Base-by-base conservation (phyloP, 2,113 vertebrate species). In the Calypte anna region DNA sequence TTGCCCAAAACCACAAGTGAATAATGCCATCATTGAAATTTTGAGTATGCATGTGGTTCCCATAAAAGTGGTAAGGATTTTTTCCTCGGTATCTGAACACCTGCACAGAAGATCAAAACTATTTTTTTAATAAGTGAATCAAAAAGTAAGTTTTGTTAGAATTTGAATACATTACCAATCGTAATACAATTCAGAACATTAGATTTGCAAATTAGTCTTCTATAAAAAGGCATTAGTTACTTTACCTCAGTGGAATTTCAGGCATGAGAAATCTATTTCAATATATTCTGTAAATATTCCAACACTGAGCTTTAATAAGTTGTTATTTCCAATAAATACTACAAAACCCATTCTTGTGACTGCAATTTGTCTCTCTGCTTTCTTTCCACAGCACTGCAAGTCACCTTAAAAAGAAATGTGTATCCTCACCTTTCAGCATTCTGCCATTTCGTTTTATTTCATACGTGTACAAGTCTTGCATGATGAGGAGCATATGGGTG, bases 271-370 rank as follows among this genome's bases (percentile, higher is more conserved):
- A 63, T 44, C 25, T 72, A 40, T 57, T 82, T 33, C 24, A 73
- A 82, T 3, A 27, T 59, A 27, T 86, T 58, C 80, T 21, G 38
- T 9, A 85, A 82, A 91, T 76, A 80, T 36, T 66, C 36, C 21
- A 69, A 23, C 7, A 38, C 22, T 79, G 38, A 53, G 22, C 33
- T 14, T 73, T 46, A 81, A 13, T 30, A 61, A 73, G 19, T 64
- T 74, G 44, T 2, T 44, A 86, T 57, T 69, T 73, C 22, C 28
- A 69, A 58, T 61, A 50, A 68, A 57, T 38, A 48, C 63, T 21
- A 46, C 23, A 50, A 70, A 18, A 66, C 0, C 3, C 1, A 18
- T 2, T 15, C 40, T 12, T 10, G 40, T 40, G 40, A 12, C 40
- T 40, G 12, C 40, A 40, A 40, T 40, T 40, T 40, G 40, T 40